A percentile compares a stretch with the other conserved stretches of the same genome.
These are phyloP conservation scores for Prosapia bicincta DNA, from an alignment of 2,888 invertebrate species.

Conservation along the genomic window DNA sequence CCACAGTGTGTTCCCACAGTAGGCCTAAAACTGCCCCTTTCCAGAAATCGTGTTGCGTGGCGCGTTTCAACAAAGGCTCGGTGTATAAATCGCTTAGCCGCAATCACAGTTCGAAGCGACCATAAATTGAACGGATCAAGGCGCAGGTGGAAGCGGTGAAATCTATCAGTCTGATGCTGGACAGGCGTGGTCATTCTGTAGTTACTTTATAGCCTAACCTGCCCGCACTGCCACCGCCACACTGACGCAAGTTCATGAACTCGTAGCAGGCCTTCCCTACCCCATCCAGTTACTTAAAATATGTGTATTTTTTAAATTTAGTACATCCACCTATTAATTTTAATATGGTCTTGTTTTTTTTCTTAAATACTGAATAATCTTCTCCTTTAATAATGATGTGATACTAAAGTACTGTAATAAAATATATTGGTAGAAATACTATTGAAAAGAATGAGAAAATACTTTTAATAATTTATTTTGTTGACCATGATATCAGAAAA, in stretches of 20 bases:
- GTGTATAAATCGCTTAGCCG: background rate
- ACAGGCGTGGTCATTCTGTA: constrained; percentile 2
- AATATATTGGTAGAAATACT: no score
- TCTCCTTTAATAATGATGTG: no score
- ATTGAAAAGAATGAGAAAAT: no score
- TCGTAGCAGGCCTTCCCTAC: background rate
- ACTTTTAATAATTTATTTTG: no score
- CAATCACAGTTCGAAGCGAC: background rate
- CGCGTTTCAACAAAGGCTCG: background rate
- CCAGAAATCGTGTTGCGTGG: background rate
- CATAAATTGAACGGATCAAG: background rate
- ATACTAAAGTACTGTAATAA: no score
- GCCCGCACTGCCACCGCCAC: background rate
- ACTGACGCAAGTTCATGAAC: background rate
- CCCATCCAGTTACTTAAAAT: no score
- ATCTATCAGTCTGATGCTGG: background rate
- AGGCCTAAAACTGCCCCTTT: background rate
- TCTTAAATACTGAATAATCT: no score
- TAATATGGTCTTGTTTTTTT: no score
- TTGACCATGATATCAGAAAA: no score
- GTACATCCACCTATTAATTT: no score
- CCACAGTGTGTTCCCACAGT: background rate
- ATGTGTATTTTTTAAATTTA: no score
- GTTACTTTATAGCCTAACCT: background rate
- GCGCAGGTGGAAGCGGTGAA: background rate